A percentile compares a stretch with the other conserved stretches of the same genome.
Evolutionary conservation across 2,888 invertebrate genomes (phyloP).

Genomic region (Diplolepis rosae): DNA sequence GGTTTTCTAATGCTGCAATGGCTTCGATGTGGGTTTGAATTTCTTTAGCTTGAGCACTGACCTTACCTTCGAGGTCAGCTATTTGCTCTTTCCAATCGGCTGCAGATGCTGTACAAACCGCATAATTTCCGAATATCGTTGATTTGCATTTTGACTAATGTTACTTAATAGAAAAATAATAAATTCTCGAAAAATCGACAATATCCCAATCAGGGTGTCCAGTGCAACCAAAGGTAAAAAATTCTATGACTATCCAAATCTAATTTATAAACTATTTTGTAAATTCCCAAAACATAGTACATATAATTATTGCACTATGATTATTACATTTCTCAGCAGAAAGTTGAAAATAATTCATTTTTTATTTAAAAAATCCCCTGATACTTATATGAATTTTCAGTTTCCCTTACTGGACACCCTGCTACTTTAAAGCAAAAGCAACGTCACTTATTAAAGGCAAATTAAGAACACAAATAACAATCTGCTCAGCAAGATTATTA

Average conservation of each 20-base stretch:
- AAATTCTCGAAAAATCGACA: no score
- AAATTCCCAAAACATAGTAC: no score
- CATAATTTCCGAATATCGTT: constrained; percentile 59
- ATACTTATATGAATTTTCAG: no score
- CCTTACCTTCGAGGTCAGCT: constrained; percentile 67
- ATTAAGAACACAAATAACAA: constrained; percentile 2
- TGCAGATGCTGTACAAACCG: constrained; percentile 67
- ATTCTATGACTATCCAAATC: no score
- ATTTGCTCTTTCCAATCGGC: constrained; percentile 68
- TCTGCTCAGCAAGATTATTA: not conserved
- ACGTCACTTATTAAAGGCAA: constrained; percentile 22
- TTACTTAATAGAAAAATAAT: constrained; percentile 32
- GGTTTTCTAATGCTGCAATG: constrained; percentile 79
- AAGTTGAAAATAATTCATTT: no score
- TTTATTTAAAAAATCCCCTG: constrained; percentile 6
- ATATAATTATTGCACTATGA: no score
- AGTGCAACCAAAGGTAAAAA: no score
- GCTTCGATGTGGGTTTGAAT: constrained; percentile 77
- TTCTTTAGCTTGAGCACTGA: constrained; percentile 66
- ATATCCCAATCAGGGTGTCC: no score
- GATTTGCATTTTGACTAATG: constrained; percentile 37
- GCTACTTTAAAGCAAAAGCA: constrained; percentile 25
- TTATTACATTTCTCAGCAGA: no score
- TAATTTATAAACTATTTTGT: no score
- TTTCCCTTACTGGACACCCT: constrained; percentile 23